Conservation (phyloP, 1,140 invertebrate species). For the Philotrypesis tridentata region DNA sequence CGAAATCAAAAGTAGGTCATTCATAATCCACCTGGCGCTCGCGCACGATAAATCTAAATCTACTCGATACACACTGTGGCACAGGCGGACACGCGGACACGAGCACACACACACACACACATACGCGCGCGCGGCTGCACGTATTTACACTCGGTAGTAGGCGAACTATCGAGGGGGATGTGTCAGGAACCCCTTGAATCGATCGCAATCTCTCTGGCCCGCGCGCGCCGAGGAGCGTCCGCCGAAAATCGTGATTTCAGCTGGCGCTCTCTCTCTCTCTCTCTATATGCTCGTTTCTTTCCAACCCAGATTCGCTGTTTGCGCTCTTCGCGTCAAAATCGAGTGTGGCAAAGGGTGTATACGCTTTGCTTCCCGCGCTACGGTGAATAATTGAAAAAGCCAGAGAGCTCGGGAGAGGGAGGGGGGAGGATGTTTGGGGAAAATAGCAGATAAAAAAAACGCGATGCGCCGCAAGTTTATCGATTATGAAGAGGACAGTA, state of each 20-base stretch:
- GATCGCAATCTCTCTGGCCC: conserved; percentile 8
- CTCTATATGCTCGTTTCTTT: not conserved
- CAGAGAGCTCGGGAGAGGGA: no score
- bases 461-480: not conserved
- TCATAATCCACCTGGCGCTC: conserved; percentile 5
- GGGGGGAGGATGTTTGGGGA: no score
- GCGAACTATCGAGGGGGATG: not conserved
- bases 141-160: not conserved
- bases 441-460: not conserved
- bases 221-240: not conserved
- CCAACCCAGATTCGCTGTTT: conserved; percentile 25
- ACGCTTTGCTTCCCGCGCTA: no score
- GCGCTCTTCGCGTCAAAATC: not conserved
- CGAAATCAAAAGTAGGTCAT: conserved; percentile 21
- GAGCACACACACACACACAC: no score
- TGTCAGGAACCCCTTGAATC: conserved; percentile 28
- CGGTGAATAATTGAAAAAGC: no score
- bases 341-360: no score
- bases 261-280: no score
- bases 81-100: no score
- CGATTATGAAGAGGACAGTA: not conserved
- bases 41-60: conserved; percentile 12
- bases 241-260: conserved; percentile 33
- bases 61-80: no score
- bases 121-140: no score